A percentile compares a stretch with the other conserved stretches of the same genome.
phyloP scores from a whole-genome alignment of 1,140 invertebrate species.

The Cephus cinctus region DNA sequence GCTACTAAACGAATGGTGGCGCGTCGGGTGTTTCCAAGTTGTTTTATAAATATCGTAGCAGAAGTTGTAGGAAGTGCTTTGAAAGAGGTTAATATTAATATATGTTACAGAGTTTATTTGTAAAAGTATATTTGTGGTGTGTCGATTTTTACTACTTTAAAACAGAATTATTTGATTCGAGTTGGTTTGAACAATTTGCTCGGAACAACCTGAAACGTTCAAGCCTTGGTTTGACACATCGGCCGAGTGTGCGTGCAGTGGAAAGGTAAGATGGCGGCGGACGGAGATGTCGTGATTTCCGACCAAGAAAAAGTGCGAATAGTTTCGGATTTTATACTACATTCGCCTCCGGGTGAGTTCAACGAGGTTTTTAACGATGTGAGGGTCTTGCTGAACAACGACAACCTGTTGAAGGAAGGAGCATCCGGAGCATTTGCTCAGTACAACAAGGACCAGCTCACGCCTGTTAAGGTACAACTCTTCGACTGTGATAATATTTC shows the following conservation, averaged over 20 bases:
- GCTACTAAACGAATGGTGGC: too few species aligned
- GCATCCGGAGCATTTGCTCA: conserved; percentile 94
- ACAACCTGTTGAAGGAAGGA: conserved; percentile 92
- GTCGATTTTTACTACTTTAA: too few species aligned
- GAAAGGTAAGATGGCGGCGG: conserved; percentile 60
- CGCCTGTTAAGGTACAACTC: conserved; percentile 71
- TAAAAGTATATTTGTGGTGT: too few species aligned
- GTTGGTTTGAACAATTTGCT: too few species aligned
- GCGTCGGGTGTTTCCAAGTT: too few species aligned
- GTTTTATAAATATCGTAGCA: too few species aligned
- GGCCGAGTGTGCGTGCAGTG: conserved; percentile 45
- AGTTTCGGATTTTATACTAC: conserved; percentile 96
- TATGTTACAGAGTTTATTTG: too few species aligned
- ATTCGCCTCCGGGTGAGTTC: conserved; percentile 98
- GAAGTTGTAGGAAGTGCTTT: too few species aligned
- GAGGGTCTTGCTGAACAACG: conserved; percentile 92
- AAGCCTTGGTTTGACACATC: conserved; percentile 43
- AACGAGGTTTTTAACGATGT: conserved; percentile 99
- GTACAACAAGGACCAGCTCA: conserved; percentile 99
- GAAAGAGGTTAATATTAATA: too few species aligned
- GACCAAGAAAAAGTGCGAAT: conserved; percentile 92
- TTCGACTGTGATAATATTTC: conserved; percentile 7
- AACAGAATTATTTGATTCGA: too few species aligned
- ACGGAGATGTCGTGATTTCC: conserved; percentile 74
- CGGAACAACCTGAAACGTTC: conserved; percentile 32